Base-by-base conservation (phyloP, 2,797 vertebrate species). In the Falco novaeseelandiae region DNA sequence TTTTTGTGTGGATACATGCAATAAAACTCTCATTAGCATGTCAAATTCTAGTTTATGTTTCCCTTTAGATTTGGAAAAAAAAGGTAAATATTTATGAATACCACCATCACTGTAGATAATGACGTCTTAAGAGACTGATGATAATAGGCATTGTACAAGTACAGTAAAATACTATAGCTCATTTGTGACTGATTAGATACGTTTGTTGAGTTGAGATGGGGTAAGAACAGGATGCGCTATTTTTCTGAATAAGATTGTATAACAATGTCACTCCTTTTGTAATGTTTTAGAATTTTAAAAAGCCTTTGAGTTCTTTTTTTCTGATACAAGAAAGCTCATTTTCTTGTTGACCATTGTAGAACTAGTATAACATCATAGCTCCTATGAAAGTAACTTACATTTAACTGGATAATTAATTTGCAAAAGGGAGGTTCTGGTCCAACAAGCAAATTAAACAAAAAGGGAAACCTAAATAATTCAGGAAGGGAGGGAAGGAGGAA, bases 381-480 rank as follows among this genome's bases (percentile, higher is more conserved):
- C 22, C 20, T 52, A 40, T 71, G 57, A 77, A 90, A 80, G 38
- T 46, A 81, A 34, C 48, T 38, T 52, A 51, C 29, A 58, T 87
- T 93, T 93, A 91, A 40, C 71, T 67, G 49, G 66, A 57, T 94
- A 92, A 87, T 89, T 96, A 96, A 94, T 93, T 94, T 93, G 25
- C 40, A 87, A 85, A 78, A 83, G 54, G 88, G 94, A 96, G 81
- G 94, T 91, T 92, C 49, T 94, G 86, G 67, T 96, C 46, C 86
- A 94, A 92, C 25, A 95, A 81, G 5, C 90, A 95, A 89, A 94
- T 94, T 91, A 92, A 96, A 96, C 52, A 90, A 76, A 91, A 74
- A 89, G 54, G 46, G 65, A 96, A 94, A 85, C 36, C 67, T 92
- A 62, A 87, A 42, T 89, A 87, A 91, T 94, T 92, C 74, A 54